Conservation (phyloP, 2,113 vertebrate species). For the Lutjanus erythropterus region DNA sequence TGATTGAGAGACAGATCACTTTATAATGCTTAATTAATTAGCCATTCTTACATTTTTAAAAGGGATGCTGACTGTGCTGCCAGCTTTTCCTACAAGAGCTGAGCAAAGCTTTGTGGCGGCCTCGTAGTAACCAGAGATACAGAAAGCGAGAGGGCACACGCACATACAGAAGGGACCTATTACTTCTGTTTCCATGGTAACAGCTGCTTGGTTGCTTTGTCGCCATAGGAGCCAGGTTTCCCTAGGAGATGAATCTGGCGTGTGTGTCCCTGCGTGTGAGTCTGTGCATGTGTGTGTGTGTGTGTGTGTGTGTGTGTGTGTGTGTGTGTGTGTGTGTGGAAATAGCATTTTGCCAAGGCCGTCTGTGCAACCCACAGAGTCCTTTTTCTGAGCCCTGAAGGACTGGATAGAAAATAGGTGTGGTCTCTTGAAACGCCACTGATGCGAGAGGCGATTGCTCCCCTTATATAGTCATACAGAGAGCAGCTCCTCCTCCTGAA, state of each 20-base stretch:
- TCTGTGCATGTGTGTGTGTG: conserved; percentile 51
- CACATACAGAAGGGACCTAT: conserved; percentile 71
- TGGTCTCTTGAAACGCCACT: conserved; percentile 56
- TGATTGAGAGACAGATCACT: conserved; percentile 28
- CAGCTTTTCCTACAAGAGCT: conserved; percentile 20
- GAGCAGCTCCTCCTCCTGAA: conserved; percentile 50
- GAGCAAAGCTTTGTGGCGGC: conserved; percentile 53
- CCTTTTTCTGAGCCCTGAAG: conserved; percentile 48
- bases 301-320: conserved; percentile 29
- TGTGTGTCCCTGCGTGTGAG: conserved; percentile 57
- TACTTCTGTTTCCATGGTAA: conserved; percentile 88
- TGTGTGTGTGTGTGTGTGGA: conserved; percentile 65
- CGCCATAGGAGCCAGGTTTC: conserved; percentile 82
- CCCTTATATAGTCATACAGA: conserved; percentile 55
- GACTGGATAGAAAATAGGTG: conserved; percentile 63
- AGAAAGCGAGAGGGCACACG: conserved; percentile 59
- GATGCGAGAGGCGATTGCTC: conserved; percentile 48
- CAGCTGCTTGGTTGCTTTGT: conserved; percentile 83
- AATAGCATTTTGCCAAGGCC: conserved; percentile 58
- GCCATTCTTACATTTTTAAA: conserved; percentile 33
- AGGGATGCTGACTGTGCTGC: conserved; percentile 5
- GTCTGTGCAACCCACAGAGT: conserved; percentile 58
- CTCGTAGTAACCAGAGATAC: conserved; percentile 54
- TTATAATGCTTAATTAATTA: conserved; percentile 46
- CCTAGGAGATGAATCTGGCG: conserved; percentile 78